phyloP scores from a whole-genome alignment of 2,113 vertebrate genomes.

The Eudyptes chrysolophus region DNA sequence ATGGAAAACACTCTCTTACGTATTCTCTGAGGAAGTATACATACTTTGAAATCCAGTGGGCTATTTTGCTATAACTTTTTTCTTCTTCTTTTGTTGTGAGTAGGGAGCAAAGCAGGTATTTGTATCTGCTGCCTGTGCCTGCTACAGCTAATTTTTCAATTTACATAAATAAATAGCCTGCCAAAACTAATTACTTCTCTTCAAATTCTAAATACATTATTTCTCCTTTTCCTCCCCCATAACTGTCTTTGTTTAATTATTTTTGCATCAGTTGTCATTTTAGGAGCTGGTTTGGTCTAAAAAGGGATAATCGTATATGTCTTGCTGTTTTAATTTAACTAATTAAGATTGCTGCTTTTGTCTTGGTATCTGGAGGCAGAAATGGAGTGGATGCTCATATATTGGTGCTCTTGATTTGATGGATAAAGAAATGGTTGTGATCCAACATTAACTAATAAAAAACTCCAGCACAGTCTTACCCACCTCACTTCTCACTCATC shows the following conservation, averaged over 20 bases:
- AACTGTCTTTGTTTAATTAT: conserved; percentile 79
- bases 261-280: conserved; percentile 78
- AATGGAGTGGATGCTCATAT: conserved; percentile 16
- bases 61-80: conserved; percentile 32
- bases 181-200: conserved; percentile 77
- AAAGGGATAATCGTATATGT: conserved; percentile 69
- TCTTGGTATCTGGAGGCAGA: conserved; percentile 51
- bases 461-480: neutral
- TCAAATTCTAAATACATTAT: conserved; percentile 76
- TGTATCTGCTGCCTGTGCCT: conserved; percentile 34
- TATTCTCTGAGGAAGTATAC: neutral
- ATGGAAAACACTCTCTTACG: neutral
- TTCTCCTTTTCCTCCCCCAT: conserved; percentile 65
- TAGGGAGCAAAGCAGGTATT: conserved; percentile 45
- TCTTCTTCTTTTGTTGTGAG: conserved; percentile 7
- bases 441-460: neutral
- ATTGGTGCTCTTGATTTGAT: neutral
- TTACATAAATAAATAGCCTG: conserved; percentile 83
- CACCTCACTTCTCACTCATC: neutral
- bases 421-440: neutral
- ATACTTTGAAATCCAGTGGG: conserved; percentile 30
- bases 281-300: conserved; percentile 70
- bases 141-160: conserved; percentile 75
- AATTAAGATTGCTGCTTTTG: conserved; percentile 72
- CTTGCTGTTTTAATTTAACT: conserved; percentile 74